These are phyloP conservation scores for Toxotes chatareus DNA, from an alignment of 2,113 vertebrate species.

Conservation along the genomic window DNA sequence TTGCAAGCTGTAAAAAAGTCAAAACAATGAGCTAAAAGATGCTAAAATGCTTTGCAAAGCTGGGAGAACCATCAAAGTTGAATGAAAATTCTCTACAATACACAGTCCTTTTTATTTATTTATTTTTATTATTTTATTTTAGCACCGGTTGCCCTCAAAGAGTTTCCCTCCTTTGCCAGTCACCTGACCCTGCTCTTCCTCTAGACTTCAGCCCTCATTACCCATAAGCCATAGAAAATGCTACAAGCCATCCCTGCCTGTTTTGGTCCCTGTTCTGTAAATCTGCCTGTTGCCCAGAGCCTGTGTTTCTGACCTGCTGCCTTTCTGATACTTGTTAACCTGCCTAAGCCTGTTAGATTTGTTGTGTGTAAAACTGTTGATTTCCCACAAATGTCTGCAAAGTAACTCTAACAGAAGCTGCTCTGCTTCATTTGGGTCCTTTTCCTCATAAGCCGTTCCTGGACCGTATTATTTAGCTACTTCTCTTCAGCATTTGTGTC, in stretches of 20 bases:
- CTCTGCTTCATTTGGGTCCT: neutral
- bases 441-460: neutral
- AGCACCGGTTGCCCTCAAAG: no score
- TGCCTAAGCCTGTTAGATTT: neutral
- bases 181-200: neutral
- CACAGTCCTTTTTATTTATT: no score
- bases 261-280: neutral
- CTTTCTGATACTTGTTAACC: neutral
- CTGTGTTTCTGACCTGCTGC: neutral
- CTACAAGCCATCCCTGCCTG: neutral
- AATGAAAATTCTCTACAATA: no score
- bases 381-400: neutral
- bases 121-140: no score
- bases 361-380: neutral
- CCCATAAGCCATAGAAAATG: neutral
- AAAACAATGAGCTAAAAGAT: neutral
- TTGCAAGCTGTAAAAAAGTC: neutral
- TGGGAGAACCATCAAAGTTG: no score
- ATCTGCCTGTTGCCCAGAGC: neutral
- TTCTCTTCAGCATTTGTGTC: neutral
- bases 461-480: no score
- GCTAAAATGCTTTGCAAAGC: neutral
- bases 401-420: neutral
- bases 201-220: neutral
- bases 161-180: neutral